Evolutionary conservation across 2,113 vertebrate species (phyloP), one percentile per base, ranked within the genome.

Genomic region (Tychaedon coryphoeus): DNA sequence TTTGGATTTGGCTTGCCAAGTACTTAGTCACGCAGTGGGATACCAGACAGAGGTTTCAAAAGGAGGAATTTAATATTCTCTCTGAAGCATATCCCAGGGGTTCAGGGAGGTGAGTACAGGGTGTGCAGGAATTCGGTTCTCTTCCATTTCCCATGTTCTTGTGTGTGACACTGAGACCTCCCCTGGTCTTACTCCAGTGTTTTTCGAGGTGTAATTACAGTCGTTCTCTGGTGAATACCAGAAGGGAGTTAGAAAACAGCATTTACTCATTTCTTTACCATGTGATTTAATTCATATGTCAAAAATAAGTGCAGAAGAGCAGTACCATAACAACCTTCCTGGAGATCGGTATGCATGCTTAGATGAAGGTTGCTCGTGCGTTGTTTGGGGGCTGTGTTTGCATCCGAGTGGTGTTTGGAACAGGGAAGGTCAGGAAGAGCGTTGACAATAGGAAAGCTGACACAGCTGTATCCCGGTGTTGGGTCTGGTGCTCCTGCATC

Each of bases 391-490:
- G 2, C 0, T n/a, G 6, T 12, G 1, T 51, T 81, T 79, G 40
- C n/a, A 60, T 62, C 28, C 26, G 8, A 33, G 67, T 58, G 2
- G 0, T 31, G 0, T 73, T 94, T 82, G 31, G 38, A 54, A 3
- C 42, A 50, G 57, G n/a, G 4, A 48, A 88, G 82, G 82, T 69
- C 84, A 91, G 94, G 84, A 57, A 14, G 8, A 64, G 48, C 2
- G 0, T 43, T 78, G 15, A 43, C 40, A 91, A 81, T 81, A 19
- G 87, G 61, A 95, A 29, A 85, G 96, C 95, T 96, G 94, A 95
- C 89, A 23, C 66, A 92, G 93, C 95, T 82, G 69, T 61, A 62
- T 82, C 22, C 43, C 3, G 0, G 19, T 1, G 34, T 19, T 86
- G 2, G 28, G 29, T 16, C 65, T 22, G 94, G 15, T 50, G 73